Evolutionary conservation across 1,140 invertebrate species (phyloP), one percentile per base, ranked within the genome.

Genomic region (Ptiloglossa arizonensis): DNA sequence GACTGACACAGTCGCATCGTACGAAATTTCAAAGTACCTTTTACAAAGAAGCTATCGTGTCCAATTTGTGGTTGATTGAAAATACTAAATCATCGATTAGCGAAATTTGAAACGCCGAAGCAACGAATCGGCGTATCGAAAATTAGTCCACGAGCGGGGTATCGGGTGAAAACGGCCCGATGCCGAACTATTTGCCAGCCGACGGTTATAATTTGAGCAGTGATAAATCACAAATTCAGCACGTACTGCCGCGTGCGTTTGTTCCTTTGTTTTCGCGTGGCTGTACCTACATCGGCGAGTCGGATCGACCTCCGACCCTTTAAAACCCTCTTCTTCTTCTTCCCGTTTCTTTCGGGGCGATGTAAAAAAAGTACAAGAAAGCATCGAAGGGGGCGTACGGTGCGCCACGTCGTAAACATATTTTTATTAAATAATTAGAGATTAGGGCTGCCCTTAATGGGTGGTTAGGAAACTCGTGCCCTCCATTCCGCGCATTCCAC

Each of bases 361-460:
- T 54, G 54, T 56, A 80, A 83, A n/a, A 56, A 82, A 87, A 52
- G 78, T 82, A 68, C 41, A 83, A 85, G 66, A 75, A 54, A 70
- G 35, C 46, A 64, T 64, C 62, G 52, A 64, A 89, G 88, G 87
- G 83, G 89, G 89, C 91, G 90, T 91, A 89, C 87, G 81, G 85
- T 90, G 89, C 88, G 90, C 90, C 90, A 92, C 90, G 89, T 92
- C 90, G 89, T 92, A 92, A 92, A 92, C 91, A 90, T 92, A 91
- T 91, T 92, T 92, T 92, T 92, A 92, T 93, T 93, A 92, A 93
- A 93, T 93, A 93, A 93, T 93, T 93, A 92, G 92, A 90, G 92
- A 92, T 92, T 92, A 91, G 90, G 86, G 90, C 78, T 88, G 77
- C 74, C 71, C 86, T 88, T 92, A 93, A 92, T 92, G 87, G 90